Base-by-base conservation (phyloP, 2,888 invertebrate species). In the Notodonta dromedarius region DNA sequence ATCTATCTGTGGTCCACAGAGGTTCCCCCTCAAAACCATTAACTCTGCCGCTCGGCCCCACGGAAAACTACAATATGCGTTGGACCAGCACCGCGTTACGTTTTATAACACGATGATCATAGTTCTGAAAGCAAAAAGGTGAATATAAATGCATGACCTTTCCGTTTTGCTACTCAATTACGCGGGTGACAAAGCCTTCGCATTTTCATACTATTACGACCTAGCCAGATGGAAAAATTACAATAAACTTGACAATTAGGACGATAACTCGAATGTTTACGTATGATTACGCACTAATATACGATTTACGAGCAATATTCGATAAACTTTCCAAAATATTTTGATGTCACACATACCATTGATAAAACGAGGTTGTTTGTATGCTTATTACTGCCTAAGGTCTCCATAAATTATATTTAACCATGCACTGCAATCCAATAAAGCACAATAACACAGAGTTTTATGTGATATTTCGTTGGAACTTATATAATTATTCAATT, bases 21-120 rank as follows among this genome's bases (percentile, higher is more conserved):
- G 88, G 79, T 94, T 94, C 89, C 94, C 94, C 87, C 94, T 93
- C 90, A 95, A 94, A 94, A 96, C 96, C 96, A 96, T 96, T 84
- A 90, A 92, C 88, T 69, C 79, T 71, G 63, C 65, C 71, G 70
- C 67, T 62, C 63, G 57, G 65, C 62, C 71, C 52, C 75, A 68
- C 71, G 62, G 54, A 57, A 63, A 64, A 68, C 64, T 70, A 74
- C 70, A 65, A 68, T 71, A 70, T 68, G 59, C 63, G 68, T 68
- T 74, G 70, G 58, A 71, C 76, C 65, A 68, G 69, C 59, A 69
- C 63, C 61, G 63, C 62, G 50, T 65, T 69, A 58, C 59, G 62
- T 68, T 75, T 78, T 82, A 81, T 78, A 74, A 76, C 65, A 67
- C 77, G 61, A 67, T 65, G 62, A 72, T 67, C 80, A 80, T 84